Percentiles rank a stretch among this genome's conserved stretches.
Conservation (phyloP, 1,140 invertebrate genomes). For the Orchestia grillus region DNA sequence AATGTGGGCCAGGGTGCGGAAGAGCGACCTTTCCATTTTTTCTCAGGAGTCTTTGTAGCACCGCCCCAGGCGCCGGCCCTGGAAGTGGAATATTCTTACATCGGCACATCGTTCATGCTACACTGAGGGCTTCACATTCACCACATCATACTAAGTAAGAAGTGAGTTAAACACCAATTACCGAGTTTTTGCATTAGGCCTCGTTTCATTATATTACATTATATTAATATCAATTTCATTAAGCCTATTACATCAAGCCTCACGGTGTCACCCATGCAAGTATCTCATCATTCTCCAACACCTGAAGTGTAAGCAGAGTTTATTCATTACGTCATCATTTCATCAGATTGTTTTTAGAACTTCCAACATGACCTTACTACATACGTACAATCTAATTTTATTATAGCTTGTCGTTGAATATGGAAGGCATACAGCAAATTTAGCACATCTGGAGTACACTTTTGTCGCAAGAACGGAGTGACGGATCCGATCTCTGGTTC, state of each 20-base stretch:
- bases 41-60: background rate
- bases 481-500: background rate
- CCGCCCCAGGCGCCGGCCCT: background rate
- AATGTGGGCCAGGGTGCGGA: background rate
- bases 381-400: background rate
- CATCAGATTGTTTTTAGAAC: background rate
- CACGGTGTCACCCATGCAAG: too few species aligned
- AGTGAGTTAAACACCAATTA: too few species aligned
- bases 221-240: too few species aligned
- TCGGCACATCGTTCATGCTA: too few species aligned
- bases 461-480: background rate
- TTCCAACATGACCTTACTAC: background rate
- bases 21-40: conserved; percentile 7
- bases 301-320: too few species aligned
- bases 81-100: background rate
- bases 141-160: too few species aligned
- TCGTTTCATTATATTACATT: too few species aligned
- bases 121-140: too few species aligned
- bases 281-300: too few species aligned
- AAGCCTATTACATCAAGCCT: too few species aligned
- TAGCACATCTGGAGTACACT: background rate
- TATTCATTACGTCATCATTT: background rate
- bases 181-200: too few species aligned
- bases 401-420: background rate
- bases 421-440: background rate